Conservation (phyloP, 2,797 vertebrate genomes). For the Crypturellus tataupa region DNA sequence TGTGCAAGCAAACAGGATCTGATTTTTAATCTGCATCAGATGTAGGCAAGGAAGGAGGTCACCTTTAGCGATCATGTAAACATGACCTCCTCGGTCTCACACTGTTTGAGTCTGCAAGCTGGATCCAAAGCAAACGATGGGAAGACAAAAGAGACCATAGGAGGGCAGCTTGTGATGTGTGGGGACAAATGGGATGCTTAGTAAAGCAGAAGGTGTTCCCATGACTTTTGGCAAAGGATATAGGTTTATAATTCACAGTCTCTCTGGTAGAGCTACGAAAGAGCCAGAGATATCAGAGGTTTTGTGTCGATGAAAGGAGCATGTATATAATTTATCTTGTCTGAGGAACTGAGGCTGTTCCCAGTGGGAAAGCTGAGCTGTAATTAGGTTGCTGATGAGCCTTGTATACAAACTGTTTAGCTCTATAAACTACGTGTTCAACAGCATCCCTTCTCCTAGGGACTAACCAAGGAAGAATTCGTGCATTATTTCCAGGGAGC, state of each 20-base stretch:
- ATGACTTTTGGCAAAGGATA: slow-evolving; percentile 7
- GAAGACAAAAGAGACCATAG: not conserved
- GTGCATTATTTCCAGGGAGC: not conserved
- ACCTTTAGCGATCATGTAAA: slow-evolving; percentile 30
- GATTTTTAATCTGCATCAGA: slow-evolving; percentile 31
- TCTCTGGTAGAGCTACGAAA: not conserved
- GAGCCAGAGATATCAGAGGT: not conserved
- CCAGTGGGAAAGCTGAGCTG: slow-evolving; percentile 49
- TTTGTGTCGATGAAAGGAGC: not conserved
- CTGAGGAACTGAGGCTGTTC: not conserved
- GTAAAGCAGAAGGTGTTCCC: slow-evolving; percentile 38
- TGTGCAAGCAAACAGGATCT: not conserved
- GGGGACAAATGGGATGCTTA: not conserved
- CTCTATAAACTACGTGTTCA: slow-evolving; percentile 6
- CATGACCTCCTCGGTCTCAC: not conserved
- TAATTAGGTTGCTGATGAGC: slow-evolving; percentile 49
- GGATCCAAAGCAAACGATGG: not conserved
- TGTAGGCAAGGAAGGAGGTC: slow-evolving; percentile 4
- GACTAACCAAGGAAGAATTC: not conserved
- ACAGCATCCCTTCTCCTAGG: not conserved
- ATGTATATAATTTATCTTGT: slow-evolving; percentile 20
- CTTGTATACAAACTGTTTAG: not conserved
- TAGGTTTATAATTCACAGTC: not conserved
- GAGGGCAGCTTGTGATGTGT: not conserved
- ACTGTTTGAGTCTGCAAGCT: slow-evolving; percentile 9